Conservation (phyloP, 1,140 invertebrate species). For the Coelopa frigida region DNA sequence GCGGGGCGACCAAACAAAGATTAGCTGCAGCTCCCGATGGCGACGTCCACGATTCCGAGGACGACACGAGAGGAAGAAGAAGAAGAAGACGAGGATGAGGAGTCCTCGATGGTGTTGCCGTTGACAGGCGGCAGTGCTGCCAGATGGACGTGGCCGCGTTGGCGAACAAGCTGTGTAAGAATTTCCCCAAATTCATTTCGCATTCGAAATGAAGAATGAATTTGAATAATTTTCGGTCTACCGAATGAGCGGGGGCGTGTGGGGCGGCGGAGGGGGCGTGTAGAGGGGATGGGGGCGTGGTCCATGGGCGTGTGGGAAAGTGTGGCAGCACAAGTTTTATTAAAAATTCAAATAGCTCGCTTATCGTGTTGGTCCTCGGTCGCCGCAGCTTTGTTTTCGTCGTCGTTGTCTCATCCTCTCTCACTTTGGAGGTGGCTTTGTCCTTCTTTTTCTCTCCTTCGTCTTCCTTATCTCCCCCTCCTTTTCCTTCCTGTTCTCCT, state of each 20-base stretch:
- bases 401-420: constrained; percentile 2
- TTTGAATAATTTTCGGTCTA: not conserved
- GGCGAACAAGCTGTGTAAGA: constrained; percentile 7
- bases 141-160: not conserved
- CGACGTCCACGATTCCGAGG: no score
- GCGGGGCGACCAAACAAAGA: not conserved
- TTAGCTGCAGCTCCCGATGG: no score
- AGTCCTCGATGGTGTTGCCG: no score
- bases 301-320: not conserved
- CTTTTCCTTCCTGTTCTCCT: not conserved
- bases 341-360: constrained; percentile 11
- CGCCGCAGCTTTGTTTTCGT: not conserved
- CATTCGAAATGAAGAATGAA: not conserved
- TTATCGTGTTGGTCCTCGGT: constrained; percentile 5
- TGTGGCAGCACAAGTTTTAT: constrained; percentile 6
- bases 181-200: no score
- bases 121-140: no score
- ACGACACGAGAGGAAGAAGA: no score
- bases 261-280: not conserved
- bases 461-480: not conserved
- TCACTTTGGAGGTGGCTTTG: constrained; percentile 2
- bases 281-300: not conserved
- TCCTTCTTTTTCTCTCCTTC: constrained; percentile 1
- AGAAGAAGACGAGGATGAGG: no score
- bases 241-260: no score